phyloP scores from a whole-genome alignment of 1,140 invertebrate species.

The Bilobella aurantiaca region DNA sequence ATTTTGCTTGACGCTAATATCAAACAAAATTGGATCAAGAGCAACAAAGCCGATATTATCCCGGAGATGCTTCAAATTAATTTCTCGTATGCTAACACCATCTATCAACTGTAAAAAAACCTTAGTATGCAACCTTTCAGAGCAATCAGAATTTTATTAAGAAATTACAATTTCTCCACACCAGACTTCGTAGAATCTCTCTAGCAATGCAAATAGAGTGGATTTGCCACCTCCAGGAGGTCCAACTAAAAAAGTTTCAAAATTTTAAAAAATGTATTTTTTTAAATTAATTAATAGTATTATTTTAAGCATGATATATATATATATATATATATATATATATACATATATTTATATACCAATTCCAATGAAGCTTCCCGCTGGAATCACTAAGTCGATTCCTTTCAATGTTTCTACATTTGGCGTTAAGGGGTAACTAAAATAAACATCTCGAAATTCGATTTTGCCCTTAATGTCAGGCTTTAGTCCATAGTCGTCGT shows the following conservation, averaged over 20 bases:
- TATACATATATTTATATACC: too few relatives aligned
- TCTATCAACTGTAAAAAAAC: constrained; percentile 16
- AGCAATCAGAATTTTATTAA: background rate
- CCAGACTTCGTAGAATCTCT: background rate
- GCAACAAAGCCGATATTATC: constrained; percentile 41
- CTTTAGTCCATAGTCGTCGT: constrained; percentile 37
- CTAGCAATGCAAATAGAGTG: background rate
- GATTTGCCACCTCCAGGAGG: background rate
- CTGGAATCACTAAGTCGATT: constrained; percentile 29
- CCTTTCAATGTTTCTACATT: constrained; percentile 38
- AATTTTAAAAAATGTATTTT: background rate
- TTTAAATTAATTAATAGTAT: background rate
- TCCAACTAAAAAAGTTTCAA: background rate
- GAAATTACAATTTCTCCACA: background rate
- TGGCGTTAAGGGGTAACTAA: constrained; percentile 45
- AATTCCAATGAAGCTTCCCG: background rate
- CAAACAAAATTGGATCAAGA: constrained; percentile 47
- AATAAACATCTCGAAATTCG: constrained; percentile 55
- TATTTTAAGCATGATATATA: too few relatives aligned
- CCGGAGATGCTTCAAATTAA: constrained; percentile 23
- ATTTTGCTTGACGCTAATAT: constrained; percentile 44
- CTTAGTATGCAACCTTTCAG: background rate
- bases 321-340: too few relatives aligned
- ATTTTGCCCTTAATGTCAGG: constrained; percentile 52
- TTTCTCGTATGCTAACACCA: constrained; percentile 18